A percentile compares a stretch with the other conserved stretches of the same genome.
These are phyloP conservation scores for Hephaestus fuliginosus DNA, from an alignment of 2,797 vertebrate genomes.

Conservation along the genomic window DNA sequence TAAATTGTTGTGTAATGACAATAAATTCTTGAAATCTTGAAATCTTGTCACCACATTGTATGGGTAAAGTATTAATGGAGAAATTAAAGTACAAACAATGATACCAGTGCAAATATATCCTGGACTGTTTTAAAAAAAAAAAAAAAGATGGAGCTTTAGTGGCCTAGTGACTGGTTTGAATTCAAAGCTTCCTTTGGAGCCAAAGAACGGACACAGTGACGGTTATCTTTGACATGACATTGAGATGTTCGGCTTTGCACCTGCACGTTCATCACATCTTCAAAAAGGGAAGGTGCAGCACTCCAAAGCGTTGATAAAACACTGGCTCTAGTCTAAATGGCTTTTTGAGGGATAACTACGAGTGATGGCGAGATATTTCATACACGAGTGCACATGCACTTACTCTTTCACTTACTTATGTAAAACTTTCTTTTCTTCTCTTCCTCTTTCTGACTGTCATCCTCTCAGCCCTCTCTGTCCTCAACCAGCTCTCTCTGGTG, in stretches of 20 bases:
- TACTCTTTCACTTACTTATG: conserved; percentile 48
- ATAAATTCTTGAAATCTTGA: too few relatives aligned
- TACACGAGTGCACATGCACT: conserved; percentile 49
- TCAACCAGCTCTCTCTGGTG: conserved; percentile 40
- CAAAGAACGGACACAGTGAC: neutral
- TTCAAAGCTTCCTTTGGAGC: conserved; percentile 3
- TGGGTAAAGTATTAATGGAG: neutral
- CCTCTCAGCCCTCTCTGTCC: conserved; percentile 38
- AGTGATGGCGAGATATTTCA: conserved; percentile 60
- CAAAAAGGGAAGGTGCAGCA: conserved; percentile 25
- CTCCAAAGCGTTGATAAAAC: conserved; percentile 50
- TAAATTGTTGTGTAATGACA: too few relatives aligned
- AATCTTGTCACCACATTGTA: neutral
- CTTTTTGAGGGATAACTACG: conserved; percentile 59
- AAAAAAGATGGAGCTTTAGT: too few relatives aligned
- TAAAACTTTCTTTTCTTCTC: conserved; percentile 62
- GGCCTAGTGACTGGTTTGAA: neutral
- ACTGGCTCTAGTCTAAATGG: conserved; percentile 30
- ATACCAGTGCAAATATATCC: neutral
- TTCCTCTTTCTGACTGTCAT: conserved; percentile 10
- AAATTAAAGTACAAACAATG: neutral
- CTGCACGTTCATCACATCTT: conserved; percentile 42
- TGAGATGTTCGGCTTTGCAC: conserved; percentile 35
- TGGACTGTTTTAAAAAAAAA: neutral
- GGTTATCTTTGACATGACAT: conserved; percentile 19